These are phyloP conservation scores for Caenorhabditis doughertyi DNA, from an alignment of 2,888 invertebrate species.

Conservation along the genomic window DNA sequence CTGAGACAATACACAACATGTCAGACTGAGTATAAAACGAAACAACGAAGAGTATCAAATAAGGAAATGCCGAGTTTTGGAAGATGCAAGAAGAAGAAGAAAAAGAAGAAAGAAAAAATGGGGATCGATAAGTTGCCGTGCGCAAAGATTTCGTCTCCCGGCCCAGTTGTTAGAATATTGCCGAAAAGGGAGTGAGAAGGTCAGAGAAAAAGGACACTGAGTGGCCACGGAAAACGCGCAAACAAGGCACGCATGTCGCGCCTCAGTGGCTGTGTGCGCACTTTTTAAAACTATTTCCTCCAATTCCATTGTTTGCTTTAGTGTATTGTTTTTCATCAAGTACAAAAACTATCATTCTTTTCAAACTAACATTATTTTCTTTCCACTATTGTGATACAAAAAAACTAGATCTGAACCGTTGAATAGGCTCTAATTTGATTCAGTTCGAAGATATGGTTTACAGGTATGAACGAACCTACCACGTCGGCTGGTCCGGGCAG, in stretches of 20 bases:
- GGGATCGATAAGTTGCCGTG: slow-evolving; percentile 30
- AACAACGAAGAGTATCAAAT: background rate
- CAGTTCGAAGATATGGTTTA: too few relatives aligned
- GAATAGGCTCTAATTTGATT: background rate
- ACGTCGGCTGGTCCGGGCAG: background rate
- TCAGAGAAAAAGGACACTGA: slow-evolving; percentile 46
- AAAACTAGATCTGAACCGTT: too few relatives aligned
- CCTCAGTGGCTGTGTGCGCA: background rate
- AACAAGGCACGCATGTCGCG: background rate
- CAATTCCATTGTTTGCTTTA: background rate
- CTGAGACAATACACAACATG: too few relatives aligned
- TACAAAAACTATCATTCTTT: too few relatives aligned
- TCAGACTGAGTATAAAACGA: background rate
- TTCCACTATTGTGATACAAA: too few relatives aligned
- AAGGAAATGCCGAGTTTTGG: slow-evolving; percentile 25
- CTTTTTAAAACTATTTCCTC: background rate
- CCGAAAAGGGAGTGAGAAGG: slow-evolving; percentile 21
- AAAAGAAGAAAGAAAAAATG: background rate
- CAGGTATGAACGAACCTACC: slow-evolving; percentile 35
- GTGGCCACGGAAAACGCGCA: slow-evolving; percentile 40
- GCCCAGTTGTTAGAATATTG: slow-evolving; percentile 13
- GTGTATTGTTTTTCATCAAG: too few relatives aligned
- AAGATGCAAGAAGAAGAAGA: background rate
- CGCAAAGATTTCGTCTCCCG: slow-evolving; percentile 24
- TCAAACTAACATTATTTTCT: too few relatives aligned